Conservation (phyloP, 2,797 vertebrate genomes). For the Varecia variegata region DNA sequence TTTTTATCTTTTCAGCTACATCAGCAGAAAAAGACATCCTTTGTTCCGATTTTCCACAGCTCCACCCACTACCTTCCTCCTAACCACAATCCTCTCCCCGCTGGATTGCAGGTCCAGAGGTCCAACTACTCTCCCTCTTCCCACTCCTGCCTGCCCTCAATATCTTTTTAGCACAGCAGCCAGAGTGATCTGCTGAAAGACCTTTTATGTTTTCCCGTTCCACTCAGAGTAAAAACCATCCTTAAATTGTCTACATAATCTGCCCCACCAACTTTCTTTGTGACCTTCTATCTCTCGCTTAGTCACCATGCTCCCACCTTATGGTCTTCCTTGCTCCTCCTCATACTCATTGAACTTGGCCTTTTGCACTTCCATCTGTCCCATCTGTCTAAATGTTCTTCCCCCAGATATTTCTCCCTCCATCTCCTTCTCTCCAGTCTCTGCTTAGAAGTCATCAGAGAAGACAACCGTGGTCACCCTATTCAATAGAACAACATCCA, state of each 20-base stretch:
- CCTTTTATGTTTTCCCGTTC: background rate
- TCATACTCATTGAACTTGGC: background rate
- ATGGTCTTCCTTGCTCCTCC: background rate
- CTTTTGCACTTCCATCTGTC: background rate
- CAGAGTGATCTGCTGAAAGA: background rate
- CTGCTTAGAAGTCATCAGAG: background rate
- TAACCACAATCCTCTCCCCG: background rate
- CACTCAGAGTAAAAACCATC: background rate
- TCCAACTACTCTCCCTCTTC: background rate
- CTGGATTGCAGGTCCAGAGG: background rate
- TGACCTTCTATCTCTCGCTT: background rate
- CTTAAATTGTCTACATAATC: background rate
- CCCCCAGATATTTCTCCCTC: background rate
- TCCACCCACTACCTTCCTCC: background rate
- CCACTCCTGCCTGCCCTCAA: background rate
- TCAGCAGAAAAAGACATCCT: background rate
- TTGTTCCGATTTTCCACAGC: background rate
- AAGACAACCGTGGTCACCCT: background rate
- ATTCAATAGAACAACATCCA: background rate
- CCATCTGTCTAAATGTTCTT: background rate
- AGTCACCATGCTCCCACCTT: background rate
- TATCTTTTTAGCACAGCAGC: background rate
- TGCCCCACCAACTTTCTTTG: background rate
- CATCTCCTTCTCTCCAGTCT: background rate
- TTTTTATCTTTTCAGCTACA: background rate